Conservation (phyloP, 2,888 invertebrate species). For the Podotricha telesiphe region DNA sequence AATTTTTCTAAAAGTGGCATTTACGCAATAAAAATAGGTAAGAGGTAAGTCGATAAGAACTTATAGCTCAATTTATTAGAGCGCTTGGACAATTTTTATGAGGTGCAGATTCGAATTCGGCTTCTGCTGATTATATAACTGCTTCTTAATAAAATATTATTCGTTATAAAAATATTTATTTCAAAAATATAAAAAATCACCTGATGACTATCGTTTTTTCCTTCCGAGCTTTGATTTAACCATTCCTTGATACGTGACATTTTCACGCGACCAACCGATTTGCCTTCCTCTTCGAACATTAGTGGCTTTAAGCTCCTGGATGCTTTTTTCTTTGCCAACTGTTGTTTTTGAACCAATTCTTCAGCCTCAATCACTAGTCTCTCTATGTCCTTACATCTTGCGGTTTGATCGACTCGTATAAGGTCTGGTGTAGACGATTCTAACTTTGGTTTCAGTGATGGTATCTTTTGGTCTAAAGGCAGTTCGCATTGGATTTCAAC, state of each 20-base stretch:
- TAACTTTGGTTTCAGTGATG: slow-evolving; percentile 66
- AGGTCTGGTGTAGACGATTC: slow-evolving; percentile 76
- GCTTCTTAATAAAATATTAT: no score
- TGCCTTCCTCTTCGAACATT: slow-evolving; percentile 79
- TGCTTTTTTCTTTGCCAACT: slow-evolving; percentile 77
- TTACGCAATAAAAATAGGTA: no score
- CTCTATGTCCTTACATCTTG: slow-evolving; percentile 86
- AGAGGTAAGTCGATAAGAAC: no score
- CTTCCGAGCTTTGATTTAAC: slow-evolving; percentile 83
- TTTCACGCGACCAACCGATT: slow-evolving; percentile 80
- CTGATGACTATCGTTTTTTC: slow-evolving; percentile 71
- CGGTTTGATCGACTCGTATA: slow-evolving; percentile 73
- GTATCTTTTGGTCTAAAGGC: slow-evolving; percentile 64
- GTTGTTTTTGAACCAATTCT: slow-evolving; percentile 87
- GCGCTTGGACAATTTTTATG: no score
- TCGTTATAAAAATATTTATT: no score
- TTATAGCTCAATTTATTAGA: no score
- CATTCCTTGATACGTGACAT: slow-evolving; percentile 88
- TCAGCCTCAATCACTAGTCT: slow-evolving; percentile 92
- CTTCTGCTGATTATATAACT: no score
- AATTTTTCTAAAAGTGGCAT: no score
- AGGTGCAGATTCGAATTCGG: no score
- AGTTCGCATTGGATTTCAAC: slow-evolving; percentile 78
- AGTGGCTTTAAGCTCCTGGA: slow-evolving; percentile 80
- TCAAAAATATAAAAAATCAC: slow-evolving; percentile 49